phyloP scores from a whole-genome alignment of 2,113 vertebrate species.

The Pionites leucogaster region DNA sequence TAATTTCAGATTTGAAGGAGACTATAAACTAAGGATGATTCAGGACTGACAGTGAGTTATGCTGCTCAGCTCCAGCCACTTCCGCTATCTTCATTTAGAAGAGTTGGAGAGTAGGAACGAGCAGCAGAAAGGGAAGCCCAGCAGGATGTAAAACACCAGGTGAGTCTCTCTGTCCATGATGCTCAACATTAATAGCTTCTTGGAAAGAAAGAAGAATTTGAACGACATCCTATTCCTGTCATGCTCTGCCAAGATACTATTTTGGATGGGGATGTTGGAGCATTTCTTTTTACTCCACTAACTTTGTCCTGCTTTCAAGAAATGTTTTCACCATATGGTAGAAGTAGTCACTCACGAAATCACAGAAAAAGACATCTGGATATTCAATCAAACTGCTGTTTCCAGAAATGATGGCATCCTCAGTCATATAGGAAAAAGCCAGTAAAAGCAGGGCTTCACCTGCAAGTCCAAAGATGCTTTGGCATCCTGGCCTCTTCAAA shows the following conservation, averaged over 20 bases:
- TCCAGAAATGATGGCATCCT: background rate
- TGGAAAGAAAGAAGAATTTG: slow-evolving; percentile 30
- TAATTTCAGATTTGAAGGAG: background rate
- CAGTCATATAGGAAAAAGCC: background rate
- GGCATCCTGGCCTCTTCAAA: background rate
- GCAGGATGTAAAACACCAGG: background rate
- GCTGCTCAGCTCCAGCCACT: background rate
- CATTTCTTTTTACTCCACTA: slow-evolving; percentile 8
- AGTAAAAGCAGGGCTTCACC: background rate
- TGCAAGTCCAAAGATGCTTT: background rate
- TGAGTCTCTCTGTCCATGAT: background rate
- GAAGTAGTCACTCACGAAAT: background rate
- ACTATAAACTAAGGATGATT: background rate
- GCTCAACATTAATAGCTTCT: background rate
- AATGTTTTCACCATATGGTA: slow-evolving; percentile 46
- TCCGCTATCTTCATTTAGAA: background rate
- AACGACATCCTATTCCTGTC: slow-evolving; percentile 24
- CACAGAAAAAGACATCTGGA: slow-evolving; percentile 24
- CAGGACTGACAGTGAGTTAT: background rate
- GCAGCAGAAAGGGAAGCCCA: background rate
- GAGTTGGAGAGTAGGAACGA: background rate
- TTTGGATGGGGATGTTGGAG: background rate
- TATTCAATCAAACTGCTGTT: slow-evolving; percentile 20
- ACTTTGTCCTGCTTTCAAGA: background rate
- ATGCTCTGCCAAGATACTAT: slow-evolving; percentile 32